These are phyloP conservation scores for Cyclopterus lumpus DNA, from an alignment of 2,797 vertebrate species.

Conservation along the genomic window DNA sequence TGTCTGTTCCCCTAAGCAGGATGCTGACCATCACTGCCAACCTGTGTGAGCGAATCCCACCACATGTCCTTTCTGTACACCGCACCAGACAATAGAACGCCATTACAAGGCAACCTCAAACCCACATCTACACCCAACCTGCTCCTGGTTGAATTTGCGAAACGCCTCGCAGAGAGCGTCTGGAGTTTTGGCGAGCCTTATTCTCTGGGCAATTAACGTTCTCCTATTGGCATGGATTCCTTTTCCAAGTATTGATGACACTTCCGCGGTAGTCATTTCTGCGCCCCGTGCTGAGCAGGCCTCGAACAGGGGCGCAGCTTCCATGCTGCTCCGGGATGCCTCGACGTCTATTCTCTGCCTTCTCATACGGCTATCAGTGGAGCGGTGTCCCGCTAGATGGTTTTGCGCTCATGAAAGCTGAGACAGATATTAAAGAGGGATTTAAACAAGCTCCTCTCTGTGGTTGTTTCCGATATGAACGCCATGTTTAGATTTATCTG, in stretches of 20 bases:
- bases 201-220: conserved; percentile 34
- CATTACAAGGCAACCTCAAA: conserved; percentile 24
- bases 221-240: conserved; percentile 38
- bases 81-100: conserved; percentile 38
- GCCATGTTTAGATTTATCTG: conserved; percentile 50
- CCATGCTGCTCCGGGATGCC: conserved; percentile 45
- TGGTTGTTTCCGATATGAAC: conserved; percentile 31
- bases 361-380: conserved; percentile 35
- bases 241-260: conserved; percentile 35
- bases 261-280: conserved; percentile 43
- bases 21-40: conserved; percentile 50
- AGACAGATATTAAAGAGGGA: conserved; percentile 64
- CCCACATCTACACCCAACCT: conserved; percentile 39
- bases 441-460: conserved; percentile 51
- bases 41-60: conserved; percentile 45
- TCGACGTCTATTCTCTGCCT: conserved; percentile 36
- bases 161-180: conserved; percentile 11
- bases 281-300: conserved; percentile 44
- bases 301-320: conserved; percentile 37
- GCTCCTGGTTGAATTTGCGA: conserved; percentile 24
- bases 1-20: conserved; percentile 43
- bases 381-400: conserved; percentile 36
- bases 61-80: conserved; percentile 22
- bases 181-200: conserved; percentile 26
- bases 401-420: conserved; percentile 44